Evolutionary conservation across 2,797 vertebrate genomes (phyloP).

Genomic region (Urocyon cinereoargenteus): DNA sequence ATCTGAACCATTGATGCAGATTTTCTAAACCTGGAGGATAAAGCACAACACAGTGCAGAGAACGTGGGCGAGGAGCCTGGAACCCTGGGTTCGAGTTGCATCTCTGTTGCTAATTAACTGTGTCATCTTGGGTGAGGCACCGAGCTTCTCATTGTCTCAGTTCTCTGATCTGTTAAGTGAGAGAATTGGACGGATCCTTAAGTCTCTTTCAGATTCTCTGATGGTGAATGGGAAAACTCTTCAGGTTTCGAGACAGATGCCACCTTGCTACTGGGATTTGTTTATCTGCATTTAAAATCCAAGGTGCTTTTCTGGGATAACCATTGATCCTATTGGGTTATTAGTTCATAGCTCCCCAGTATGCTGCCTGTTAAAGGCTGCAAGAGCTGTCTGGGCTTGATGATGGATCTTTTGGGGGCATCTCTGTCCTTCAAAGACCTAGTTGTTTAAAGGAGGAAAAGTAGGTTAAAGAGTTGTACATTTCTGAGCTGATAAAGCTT

Average conservation of each 20-base stretch:
- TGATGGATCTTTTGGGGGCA: background rate
- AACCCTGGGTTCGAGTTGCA: slow-evolving; percentile 51
- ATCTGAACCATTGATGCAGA: slow-evolving; percentile 58
- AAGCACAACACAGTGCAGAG: background rate
- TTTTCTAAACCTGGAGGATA: slow-evolving; percentile 72
- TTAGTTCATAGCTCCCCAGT: background rate
- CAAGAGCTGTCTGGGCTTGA: background rate
- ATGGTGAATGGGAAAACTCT: background rate
- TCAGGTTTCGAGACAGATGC: background rate
- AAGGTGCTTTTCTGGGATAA: background rate
- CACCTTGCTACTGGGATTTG: background rate
- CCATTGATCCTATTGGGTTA: background rate
- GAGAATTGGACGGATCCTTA: background rate
- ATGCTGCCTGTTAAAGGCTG: background rate
- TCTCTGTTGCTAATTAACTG: slow-evolving; percentile 67
- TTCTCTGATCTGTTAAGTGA: slow-evolving; percentile 64
- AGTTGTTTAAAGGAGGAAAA: slow-evolving; percentile 24
- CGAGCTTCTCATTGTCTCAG: slow-evolving; percentile 14
- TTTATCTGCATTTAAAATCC: background rate
- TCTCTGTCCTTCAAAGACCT: slow-evolving; percentile 8
- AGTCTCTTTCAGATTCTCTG: background rate
- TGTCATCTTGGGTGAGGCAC: slow-evolving; percentile 34
- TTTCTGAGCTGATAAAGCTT: background rate
- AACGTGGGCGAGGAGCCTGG: background rate
- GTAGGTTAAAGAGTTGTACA: background rate